These are phyloP conservation scores for Globodera rostochiensis DNA, from an alignment of 1,140 invertebrate genomes.

Conservation along the genomic window DNA sequence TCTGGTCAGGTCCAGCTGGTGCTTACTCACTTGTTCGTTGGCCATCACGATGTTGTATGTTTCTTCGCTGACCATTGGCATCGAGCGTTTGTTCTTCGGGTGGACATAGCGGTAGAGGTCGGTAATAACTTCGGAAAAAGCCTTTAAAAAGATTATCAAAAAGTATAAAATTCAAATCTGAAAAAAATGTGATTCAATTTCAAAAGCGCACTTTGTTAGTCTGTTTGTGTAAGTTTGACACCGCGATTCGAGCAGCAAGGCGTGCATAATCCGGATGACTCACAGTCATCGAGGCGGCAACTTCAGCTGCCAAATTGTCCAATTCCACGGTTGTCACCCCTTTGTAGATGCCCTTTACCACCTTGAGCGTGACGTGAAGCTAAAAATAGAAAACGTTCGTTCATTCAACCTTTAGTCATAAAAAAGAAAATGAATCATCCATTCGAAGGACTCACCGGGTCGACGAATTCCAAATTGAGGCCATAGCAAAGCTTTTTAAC, in stretches of 20 bases:
- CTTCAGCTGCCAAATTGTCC: constrained; percentile 95
- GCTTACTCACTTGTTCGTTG: constrained; percentile 75
- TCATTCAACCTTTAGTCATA: background rate
- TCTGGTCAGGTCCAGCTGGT: too few species aligned
- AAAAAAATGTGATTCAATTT: background rate
- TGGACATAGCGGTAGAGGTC: constrained; percentile 81
- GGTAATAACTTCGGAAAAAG: constrained; percentile 81
- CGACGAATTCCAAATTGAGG: constrained; percentile 90
- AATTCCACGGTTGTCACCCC: constrained; percentile 94
- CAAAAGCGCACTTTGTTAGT: constrained; percentile 40
- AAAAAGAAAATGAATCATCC: background rate
- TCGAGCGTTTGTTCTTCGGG: constrained; percentile 73
- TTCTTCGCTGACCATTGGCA: constrained; percentile 83
- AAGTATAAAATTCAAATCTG: background rate
- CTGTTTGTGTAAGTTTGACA: constrained; percentile 97
- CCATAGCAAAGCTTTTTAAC: constrained; percentile 94
- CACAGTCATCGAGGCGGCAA: constrained; percentile 90
- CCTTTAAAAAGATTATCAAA: constrained; percentile 17
- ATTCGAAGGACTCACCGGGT: constrained; percentile 75
- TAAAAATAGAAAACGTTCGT: constrained; percentile 16
- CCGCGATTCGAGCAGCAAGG: constrained; percentile 88
- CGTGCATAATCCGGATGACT: constrained; percentile 95
- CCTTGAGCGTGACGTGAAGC: constrained; percentile 68
- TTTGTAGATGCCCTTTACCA: constrained; percentile 89
- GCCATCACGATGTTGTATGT: constrained; percentile 82